Evolutionary conservation across 1,140 invertebrate genomes (phyloP).

Genomic region (Coelopa frigida): DNA sequence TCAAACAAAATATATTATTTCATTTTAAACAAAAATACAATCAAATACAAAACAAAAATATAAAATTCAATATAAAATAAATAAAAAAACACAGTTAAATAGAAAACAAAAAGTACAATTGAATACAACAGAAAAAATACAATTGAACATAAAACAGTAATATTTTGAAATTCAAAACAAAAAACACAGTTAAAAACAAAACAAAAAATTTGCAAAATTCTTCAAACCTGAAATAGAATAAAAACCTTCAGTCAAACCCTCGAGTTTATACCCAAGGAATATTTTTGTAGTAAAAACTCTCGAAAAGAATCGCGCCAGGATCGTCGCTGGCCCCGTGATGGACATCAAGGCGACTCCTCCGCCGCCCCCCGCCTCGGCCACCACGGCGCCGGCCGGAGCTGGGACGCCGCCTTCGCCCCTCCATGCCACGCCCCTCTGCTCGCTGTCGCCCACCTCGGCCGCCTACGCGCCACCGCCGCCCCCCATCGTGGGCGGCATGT

Average conservation of each 20-base stretch:
- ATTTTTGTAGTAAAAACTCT: not conserved
- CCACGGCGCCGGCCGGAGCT: conserved; percentile 3
- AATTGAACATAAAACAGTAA: not conserved
- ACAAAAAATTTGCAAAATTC: not conserved
- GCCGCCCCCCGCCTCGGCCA: conserved; percentile 3
- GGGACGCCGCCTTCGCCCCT: not conserved
- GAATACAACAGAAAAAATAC: not conserved
- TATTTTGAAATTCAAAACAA: not conserved
- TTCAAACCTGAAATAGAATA: conserved; percentile 2
- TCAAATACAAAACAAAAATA: no score
- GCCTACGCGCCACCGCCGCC: conserved; percentile 2
- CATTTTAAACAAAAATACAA: no score
- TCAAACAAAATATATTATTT: no score
- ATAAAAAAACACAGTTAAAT: no score
- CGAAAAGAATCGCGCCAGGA: no score
- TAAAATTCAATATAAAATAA: no score
- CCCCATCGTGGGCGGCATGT: conserved; percentile 8
- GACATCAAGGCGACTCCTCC: conserved; percentile 39
- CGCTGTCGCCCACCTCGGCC: conserved; percentile 10
- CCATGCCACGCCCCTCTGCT: conserved; percentile 8
- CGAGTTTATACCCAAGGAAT: not conserved
- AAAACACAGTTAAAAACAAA: not conserved
- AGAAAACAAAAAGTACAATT: no score
- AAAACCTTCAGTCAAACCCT: not conserved
- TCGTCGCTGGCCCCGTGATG: no score